These are phyloP conservation scores for Indicator indicator DNA, from an alignment of 2,113 vertebrate species.

Conservation along the genomic window DNA sequence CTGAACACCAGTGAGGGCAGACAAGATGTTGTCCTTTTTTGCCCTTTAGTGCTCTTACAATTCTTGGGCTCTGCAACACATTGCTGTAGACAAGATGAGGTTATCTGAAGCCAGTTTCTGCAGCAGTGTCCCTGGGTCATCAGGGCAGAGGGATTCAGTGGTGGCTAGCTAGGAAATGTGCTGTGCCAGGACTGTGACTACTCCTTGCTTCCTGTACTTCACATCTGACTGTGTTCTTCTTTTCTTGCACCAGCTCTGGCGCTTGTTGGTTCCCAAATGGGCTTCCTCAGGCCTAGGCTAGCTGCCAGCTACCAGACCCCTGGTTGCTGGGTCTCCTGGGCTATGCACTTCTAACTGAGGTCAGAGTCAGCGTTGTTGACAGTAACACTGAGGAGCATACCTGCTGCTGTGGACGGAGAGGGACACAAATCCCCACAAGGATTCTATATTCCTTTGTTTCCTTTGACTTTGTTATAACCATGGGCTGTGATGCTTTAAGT, in stretches of 20 bases:
- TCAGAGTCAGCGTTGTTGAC: background rate
- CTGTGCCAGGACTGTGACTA: background rate
- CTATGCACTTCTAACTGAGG: accelerated
- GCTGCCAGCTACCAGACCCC: background rate
- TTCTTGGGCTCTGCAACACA: background rate
- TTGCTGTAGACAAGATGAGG: background rate
- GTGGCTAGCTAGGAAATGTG: background rate
- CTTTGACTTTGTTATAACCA: conserved; percentile 53
- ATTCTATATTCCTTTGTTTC: conserved; percentile 21
- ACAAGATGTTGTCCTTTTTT: background rate
- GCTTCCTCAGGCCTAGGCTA: background rate
- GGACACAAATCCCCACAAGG: background rate
- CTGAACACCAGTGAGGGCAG: background rate
- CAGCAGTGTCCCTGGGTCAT: background rate
- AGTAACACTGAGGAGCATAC: background rate
- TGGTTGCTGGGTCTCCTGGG: background rate
- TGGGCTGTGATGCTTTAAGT: conserved; percentile 42
- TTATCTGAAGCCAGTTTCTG: background rate
- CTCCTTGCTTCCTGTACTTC: background rate
- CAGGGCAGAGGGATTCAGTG: background rate
- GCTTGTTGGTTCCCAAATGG: accelerated
- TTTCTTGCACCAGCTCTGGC: background rate
- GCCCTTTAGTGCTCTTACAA: background rate
- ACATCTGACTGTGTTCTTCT: background rate
- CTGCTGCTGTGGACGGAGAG: background rate